phyloP scores from a whole-genome alignment of 2,888 invertebrate species.

The Epirrita christyi region DNA sequence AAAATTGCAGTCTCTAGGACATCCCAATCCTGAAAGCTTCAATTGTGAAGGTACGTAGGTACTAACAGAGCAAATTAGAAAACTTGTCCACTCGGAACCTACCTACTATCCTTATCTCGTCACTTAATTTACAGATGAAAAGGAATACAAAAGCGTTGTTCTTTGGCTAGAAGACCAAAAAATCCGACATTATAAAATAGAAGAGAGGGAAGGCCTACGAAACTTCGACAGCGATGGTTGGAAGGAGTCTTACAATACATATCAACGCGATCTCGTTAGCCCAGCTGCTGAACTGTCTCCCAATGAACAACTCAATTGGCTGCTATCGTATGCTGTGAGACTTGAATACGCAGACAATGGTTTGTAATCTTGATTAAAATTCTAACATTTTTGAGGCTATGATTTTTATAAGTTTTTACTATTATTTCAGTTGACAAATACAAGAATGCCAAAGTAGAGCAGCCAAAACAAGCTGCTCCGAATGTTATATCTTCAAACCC shows the following conservation, averaged over 20 bases:
- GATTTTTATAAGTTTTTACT: constrained; percentile 13
- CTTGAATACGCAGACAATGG: constrained; percentile 93
- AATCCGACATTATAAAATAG: constrained; percentile 94
- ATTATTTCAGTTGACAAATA: constrained; percentile 87
- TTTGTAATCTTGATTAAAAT: constrained; percentile 49
- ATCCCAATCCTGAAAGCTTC: constrained; percentile 89
- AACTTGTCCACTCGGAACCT: background rate
- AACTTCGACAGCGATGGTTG: constrained; percentile 88
- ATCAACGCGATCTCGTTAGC: constrained; percentile 90
- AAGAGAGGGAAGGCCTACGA: constrained; percentile 90
- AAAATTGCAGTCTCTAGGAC: constrained; percentile 91
- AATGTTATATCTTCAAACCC: constrained; percentile 92
- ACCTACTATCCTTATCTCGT: no score
- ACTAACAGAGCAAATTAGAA: background rate
- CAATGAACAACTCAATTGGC: constrained; percentile 92
- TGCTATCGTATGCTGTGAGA: constrained; percentile 92
- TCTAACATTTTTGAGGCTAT: background rate
- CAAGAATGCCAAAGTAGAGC: constrained; percentile 86
- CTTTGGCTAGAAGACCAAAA: constrained; percentile 97
- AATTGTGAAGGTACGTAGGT: constrained; percentile 87
- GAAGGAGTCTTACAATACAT: constrained; percentile 89
- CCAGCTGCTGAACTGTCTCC: constrained; percentile 85
- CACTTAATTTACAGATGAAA: constrained; percentile 86
- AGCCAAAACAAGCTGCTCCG: constrained; percentile 86
- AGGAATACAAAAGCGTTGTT: constrained; percentile 91